These are phyloP conservation scores for Gymnothorax reevesii DNA, from an alignment of 2,797 vertebrate species.

Conservation along the genomic window DNA sequence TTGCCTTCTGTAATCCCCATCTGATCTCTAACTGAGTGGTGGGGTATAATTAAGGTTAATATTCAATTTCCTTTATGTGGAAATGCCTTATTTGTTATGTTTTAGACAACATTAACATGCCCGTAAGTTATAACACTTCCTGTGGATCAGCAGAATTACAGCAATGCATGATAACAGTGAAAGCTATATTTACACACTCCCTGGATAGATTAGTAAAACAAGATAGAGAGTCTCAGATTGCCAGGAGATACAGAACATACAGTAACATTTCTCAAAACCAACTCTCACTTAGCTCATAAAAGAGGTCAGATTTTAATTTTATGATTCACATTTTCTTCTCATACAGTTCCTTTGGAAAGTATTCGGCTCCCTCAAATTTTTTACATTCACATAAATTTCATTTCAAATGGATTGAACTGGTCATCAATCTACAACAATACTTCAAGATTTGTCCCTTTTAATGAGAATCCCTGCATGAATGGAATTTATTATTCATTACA, in stretches of 20 bases:
- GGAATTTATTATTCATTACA: too few species aligned
- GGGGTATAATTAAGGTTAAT: conserved; percentile 8
- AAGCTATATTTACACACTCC: neutral
- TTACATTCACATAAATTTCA: too few species aligned
- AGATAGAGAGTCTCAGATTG: neutral
- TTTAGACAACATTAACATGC: neutral
- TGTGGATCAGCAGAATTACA: conserved; percentile 14
- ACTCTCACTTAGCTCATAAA: neutral
- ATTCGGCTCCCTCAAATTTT: too few species aligned
- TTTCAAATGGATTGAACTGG: too few species aligned
- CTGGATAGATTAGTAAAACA: neutral
- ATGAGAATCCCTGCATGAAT: too few species aligned
- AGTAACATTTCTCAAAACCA: neutral
- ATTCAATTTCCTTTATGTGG: conserved; percentile 5
- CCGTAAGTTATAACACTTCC: neutral
- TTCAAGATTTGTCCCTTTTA: too few species aligned
- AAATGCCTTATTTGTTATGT: neutral
- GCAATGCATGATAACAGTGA: neutral
- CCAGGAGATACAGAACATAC: neutral
- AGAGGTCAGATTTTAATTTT: neutral
- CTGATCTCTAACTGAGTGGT: neutral
- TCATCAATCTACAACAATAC: too few species aligned
- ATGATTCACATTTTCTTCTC: neutral
- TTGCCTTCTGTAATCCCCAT: conserved; percentile 1
- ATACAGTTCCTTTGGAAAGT: neutral